Base-by-base conservation (phyloP, 2,113 vertebrate genomes). In the Ammodytes dubius region DNA sequence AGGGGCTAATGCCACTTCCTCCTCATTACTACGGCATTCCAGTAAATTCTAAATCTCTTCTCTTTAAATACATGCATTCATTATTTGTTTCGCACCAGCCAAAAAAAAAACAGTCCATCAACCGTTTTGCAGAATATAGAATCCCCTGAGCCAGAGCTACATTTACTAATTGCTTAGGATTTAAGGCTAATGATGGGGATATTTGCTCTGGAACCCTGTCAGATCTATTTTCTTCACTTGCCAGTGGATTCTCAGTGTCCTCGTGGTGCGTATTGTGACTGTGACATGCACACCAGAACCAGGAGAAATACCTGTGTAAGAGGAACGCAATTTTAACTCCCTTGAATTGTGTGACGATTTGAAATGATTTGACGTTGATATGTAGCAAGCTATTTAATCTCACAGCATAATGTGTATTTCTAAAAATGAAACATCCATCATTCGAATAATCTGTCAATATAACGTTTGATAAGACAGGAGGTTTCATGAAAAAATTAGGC, bases 141-240 rank as follows among this genome's bases (percentile, higher is more conserved):
- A 63, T 73, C 75, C 77, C 77, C 47, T 60, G 70, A 86, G 87
- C 68, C 19, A 15, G 11, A 45, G 77, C 68, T 82, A 59, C 59
- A 49, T 82, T 77, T 85, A 72, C 82, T 88, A 93, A 91, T 88
- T 91, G 92, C 83, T 85, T 73, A 47, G 84, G 74, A 83, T 91
- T 89, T 83, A 82, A 82, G 59, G 70, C 77, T 85, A 89, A 91
- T 81, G 81, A 74, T 75, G 42, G 52, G 58, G 69, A 60, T 87
- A 84, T 83, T 58, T 74, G 58, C 73, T 87, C 65, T 66, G 65
- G 64, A 85, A 74, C 43, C n/a, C 5, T 77, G 77, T 80, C 75
- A 82, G 72, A 85, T 83, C 63, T 80, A 7, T 65, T 80, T 90
- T 83, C 42, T 71, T 81, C 61, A 76, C 56, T 71, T 57, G 70